Evolutionary conservation across 2,888 invertebrate genomes (phyloP), one percentile per base, ranked within the genome.

Genomic region (Eubasilissa splendida): DNA sequence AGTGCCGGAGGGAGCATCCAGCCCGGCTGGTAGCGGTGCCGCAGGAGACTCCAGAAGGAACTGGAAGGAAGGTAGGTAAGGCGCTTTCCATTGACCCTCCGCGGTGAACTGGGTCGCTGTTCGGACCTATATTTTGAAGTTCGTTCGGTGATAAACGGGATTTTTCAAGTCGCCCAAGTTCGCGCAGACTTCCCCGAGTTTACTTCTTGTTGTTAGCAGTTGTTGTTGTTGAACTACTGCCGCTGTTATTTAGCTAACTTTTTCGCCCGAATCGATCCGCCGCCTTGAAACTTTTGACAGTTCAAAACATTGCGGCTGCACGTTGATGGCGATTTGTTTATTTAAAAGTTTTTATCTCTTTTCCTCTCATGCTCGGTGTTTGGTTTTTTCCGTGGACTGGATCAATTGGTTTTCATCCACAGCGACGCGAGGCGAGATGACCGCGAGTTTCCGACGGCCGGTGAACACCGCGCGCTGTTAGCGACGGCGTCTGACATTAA

Each of bases 221-320:
- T 90, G 90, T 90, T 90, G 87, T 87, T 90, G 87, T 87, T 85
- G 88, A 89, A 90, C 89, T 90, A 90, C 77, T 77, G 73, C 65
- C 73, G 79, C 77, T 71, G 82, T 79, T 81, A 79, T 81, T 81
- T 78, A 79, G 79, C 79, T 77, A 80, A 82, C 80, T 82, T 82
- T 82, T 82, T 82, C 82, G 74, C 58, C 74, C 58, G 74, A 68
- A 83, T 83, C 83, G 81, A 83, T 83, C 76, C 80, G 80, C 70
- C 63, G 56, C 81, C 71, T 81, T 71, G 79, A 83, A 81, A 76
- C 79, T 83, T 82, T 81, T 77, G 83, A 83, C 83, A 81, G 83
- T 83, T 79, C 53, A 42, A 11, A 63, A 77, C 80, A 83, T 80
- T 60, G 66, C 84, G 85, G 84, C 84, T 85, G 85, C 84, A 79